Conservation (phyloP, 2,113 vertebrate genomes). For the Hippocampus barbouri region DNA sequence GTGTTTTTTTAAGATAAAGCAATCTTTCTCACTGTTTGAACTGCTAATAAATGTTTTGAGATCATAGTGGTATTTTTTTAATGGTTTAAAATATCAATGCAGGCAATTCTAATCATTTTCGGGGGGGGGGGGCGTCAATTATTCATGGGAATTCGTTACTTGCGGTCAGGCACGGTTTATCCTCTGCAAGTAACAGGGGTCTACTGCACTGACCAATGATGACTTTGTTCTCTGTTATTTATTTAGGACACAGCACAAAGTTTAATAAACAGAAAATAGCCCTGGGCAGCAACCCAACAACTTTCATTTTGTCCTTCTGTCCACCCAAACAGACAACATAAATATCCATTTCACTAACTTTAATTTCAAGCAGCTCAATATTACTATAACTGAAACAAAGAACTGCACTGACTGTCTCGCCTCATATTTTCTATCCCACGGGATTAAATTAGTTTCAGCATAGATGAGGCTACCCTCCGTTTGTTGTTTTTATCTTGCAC, state of each 20-base stretch:
- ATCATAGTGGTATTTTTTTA: no score
- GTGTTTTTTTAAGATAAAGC: no score
- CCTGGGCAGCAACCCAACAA: neutral
- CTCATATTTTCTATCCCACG: conserved; percentile 11
- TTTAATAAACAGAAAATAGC: neutral
- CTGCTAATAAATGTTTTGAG: no score
- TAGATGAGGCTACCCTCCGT: conserved; percentile 17
- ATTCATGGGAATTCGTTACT: no score
- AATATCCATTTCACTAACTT: neutral
- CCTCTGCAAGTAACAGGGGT: no score
- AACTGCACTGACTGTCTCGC: neutral
- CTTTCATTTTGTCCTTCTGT: neutral
- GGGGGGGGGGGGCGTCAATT: no score
- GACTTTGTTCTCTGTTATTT: neutral
- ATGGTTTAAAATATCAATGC: no score
- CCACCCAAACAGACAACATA: neutral
- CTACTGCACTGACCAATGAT: no score
- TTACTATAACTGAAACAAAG: neutral
- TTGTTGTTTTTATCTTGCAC: conserved; percentile 37
- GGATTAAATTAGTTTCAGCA: conserved; percentile 33
- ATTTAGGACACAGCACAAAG: neutral
- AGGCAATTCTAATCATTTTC: no score
- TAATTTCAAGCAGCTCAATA: neutral
- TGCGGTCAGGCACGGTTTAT: no score
- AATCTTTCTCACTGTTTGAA: no score